Conservation (phyloP, 30 jellyfish, hydroid and myxozoan species). For the Aurelia sp. region DNA sequence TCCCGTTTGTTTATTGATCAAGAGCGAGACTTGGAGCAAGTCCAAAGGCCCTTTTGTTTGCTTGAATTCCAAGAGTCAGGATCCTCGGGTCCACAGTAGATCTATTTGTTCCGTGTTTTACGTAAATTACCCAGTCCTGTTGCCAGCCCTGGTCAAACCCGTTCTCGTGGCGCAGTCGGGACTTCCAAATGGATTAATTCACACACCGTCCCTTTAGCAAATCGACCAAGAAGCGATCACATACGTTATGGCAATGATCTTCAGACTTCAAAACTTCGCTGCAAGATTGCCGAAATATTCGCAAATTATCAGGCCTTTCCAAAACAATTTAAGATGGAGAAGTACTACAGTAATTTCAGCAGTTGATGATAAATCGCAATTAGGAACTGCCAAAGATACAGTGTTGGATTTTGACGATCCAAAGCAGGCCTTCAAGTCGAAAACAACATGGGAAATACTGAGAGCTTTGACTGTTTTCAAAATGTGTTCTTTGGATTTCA, state of each 20-base stretch:
- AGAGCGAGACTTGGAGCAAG: no score
- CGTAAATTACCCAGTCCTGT: no score
- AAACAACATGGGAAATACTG: constrained; percentile 81
- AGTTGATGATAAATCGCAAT: constrained; percentile 25
- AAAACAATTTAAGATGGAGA: constrained; percentile 21
- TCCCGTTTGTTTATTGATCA: no score
- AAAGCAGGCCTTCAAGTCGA: constrained; percentile 83
- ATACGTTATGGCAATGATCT: constrained; percentile 11
- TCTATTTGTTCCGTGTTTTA: no score
- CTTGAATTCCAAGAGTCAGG: no score
- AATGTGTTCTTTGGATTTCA: constrained; percentile 73
- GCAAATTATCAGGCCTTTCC: constrained; percentile 16
- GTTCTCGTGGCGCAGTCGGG: no score
- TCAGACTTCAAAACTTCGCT: background rate
- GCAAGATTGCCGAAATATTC: background rate
- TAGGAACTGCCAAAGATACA: background rate
- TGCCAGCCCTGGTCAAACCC: no score
- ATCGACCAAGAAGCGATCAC: no score
- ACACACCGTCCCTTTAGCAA: no score
- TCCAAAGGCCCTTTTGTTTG: no score
- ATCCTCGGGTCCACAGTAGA: no score
- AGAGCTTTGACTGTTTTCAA: constrained; percentile 86
- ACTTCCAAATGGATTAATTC: no score
- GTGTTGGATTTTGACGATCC: constrained; percentile 70
- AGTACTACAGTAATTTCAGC: constrained; percentile 48